Evolutionary conservation across 2,113 vertebrate species (phyloP).

Genomic region (Pteruthius melanotis): DNA sequence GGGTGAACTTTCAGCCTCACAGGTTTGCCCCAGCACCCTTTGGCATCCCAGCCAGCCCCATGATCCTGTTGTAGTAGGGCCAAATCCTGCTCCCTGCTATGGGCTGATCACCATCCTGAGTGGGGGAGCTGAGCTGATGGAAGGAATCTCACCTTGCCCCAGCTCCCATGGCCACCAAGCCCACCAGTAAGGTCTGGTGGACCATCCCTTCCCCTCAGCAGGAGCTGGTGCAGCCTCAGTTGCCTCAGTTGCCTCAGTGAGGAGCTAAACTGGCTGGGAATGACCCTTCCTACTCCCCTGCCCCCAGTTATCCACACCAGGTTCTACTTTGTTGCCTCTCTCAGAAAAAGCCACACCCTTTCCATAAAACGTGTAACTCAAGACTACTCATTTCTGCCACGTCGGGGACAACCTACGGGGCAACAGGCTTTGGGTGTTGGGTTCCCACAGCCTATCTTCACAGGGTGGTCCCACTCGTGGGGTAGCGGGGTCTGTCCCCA

Average conservation of each 20-base stretch:
- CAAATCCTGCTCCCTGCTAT: neutral
- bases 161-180: accelerated
- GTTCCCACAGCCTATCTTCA: neutral
- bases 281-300: neutral
- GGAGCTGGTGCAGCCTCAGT: neutral
- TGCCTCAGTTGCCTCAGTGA: neutral
- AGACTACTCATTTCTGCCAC: neutral
- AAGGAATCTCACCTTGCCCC: neutral
- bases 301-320: neutral
- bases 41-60: accelerated
- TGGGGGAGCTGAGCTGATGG: neutral
- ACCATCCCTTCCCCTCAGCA: neutral
- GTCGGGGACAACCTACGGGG: accelerated
- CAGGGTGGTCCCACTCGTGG: neutral
- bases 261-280: neutral
- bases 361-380: neutral
- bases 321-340: neutral
- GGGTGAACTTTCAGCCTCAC: neutral
- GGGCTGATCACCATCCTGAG: neutral
- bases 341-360: neutral
- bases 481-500: neutral
- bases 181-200: neutral
- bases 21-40: neutral
- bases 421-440: neutral
- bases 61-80: accelerated